A percentile compares a stretch with the other conserved stretches of the same genome.
phyloP scores from a whole-genome alignment of 2,113 vertebrate species.

The Rhinolophus sinicus region DNA sequence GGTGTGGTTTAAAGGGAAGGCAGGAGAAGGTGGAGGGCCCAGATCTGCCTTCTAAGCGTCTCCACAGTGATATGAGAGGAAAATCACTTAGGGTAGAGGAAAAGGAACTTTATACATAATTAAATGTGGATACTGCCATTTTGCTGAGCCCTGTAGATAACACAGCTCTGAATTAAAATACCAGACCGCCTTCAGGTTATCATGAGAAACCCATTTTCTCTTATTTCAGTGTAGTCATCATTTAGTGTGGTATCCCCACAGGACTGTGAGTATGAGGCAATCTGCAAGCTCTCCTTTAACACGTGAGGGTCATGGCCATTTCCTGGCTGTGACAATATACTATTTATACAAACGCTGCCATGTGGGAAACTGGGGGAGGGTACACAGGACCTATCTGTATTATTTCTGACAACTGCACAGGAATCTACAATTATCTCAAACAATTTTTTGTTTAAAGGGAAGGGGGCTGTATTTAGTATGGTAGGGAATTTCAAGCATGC shows the following conservation, averaged over 20 bases:
- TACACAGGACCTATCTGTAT: neutral
- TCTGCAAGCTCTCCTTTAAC: neutral
- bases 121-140: neutral
- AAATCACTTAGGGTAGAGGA: neutral
- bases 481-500: neutral
- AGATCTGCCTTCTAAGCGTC: neutral
- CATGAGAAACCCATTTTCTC: constrained; percentile 19
- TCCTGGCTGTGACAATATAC: neutral
- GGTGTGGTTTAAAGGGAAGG: neutral
- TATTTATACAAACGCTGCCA: neutral
- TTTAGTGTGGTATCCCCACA: neutral
- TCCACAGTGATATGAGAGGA: neutral
- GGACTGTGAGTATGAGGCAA: constrained; percentile 8
- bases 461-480: neutral
- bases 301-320: neutral
- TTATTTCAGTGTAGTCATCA: constrained; percentile 46
- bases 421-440: neutral
- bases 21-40: neutral
- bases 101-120: neutral
- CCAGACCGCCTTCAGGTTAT: constrained; percentile 19
- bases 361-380: neutral
- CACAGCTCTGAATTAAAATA: neutral
- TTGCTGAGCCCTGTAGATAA: constrained; percentile 32
- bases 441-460: neutral
- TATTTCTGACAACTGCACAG: neutral